Percentiles rank a stretch among this genome's conserved stretches.
Evolutionary conservation across 1,140 invertebrate genomes (phyloP).

Genomic region (Bombus pascuorum): DNA sequence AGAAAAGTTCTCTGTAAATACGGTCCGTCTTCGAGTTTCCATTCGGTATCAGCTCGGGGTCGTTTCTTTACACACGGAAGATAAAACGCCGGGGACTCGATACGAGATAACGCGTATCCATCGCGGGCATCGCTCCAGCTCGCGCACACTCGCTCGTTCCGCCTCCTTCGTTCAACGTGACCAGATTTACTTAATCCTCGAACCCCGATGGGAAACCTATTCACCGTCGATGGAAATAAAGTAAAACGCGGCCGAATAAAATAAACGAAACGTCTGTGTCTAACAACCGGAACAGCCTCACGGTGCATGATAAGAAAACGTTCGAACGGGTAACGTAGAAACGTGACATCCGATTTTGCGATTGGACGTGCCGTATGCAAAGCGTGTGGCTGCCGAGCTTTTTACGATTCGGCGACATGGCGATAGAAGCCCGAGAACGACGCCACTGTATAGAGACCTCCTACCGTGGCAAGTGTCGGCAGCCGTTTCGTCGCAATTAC

Average conservation of each 20-base stretch:
- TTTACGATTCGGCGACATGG: conserved; percentile 54
- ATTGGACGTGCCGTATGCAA: conserved; percentile 72
- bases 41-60: conserved; percentile 43
- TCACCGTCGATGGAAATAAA: conserved; percentile 5
- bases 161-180: conserved; percentile 29
- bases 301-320: conserved; percentile 38
- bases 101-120: conserved; percentile 19
- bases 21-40: conserved; percentile 50
- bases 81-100: conserved; percentile 55
- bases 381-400: conserved; percentile 35
- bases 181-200: conserved; percentile 44
- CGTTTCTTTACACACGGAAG: conserved; percentile 62
- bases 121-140: conserved; percentile 1
- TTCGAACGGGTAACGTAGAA: conserved; percentile 8
- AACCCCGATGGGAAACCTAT: not conserved
- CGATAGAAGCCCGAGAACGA: conserved; percentile 47
- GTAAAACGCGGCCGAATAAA: conserved; percentile 14
- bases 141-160: not conserved
- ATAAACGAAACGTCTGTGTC: conserved; percentile 8
- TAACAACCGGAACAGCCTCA: conserved; percentile 43
- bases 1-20: conserved; percentile 64
- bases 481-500: conserved; percentile 61
- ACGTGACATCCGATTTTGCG: conserved; percentile 69
- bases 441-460: conserved; percentile 62
- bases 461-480: conserved; percentile 46